phyloP scores from a whole-genome alignment of 1,140 invertebrate species.

The Leptoteleia sp. region DNA sequence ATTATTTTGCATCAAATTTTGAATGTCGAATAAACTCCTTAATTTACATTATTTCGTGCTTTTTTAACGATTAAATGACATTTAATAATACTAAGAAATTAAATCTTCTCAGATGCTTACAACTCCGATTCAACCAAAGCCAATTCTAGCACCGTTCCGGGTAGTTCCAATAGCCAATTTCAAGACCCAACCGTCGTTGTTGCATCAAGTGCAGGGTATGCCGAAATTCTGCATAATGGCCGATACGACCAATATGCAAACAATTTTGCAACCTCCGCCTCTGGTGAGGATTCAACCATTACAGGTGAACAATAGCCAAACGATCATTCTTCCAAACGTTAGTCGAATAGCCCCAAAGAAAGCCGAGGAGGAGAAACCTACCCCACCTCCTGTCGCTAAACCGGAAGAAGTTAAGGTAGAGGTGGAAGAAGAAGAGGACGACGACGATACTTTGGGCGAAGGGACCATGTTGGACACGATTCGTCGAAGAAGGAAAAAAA shows the following conservation, averaged over 20 bases:
- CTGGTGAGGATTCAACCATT: conserved; percentile 55
- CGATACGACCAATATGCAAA: conserved; percentile 62
- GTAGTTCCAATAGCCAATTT: conserved; percentile 76
- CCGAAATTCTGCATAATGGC: conserved; percentile 78
- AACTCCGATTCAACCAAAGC: conserved; percentile 64
- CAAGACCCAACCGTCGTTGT: conserved; percentile 74
- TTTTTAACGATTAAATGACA: no score
- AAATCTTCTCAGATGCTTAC: conserved; percentile 35
- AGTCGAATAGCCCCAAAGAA: conserved; percentile 47
- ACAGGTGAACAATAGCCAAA: conserved; percentile 30
- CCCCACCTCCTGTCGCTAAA: background rate
- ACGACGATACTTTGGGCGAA: conserved; percentile 35
- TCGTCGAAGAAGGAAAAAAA: conserved; percentile 38
- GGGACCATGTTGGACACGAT: conserved; percentile 50
- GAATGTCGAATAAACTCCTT: no score
- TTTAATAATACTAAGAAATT: no score
- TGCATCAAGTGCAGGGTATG: conserved; percentile 75
- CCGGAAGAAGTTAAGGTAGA: conserved; percentile 18
- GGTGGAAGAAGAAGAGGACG: conserved; percentile 44
- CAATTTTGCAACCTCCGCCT: conserved; percentile 47
- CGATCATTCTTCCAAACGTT: conserved; percentile 45
- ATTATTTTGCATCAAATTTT: no score
- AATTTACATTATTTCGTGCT: no score
- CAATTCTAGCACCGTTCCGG: conserved; percentile 71
- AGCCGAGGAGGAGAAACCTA: conserved; percentile 23